Evolutionary conservation across 2,113 vertebrate genomes (phyloP), one percentile per base, ranked within the genome.

Genomic region (Varanus komodoensis): DNA sequence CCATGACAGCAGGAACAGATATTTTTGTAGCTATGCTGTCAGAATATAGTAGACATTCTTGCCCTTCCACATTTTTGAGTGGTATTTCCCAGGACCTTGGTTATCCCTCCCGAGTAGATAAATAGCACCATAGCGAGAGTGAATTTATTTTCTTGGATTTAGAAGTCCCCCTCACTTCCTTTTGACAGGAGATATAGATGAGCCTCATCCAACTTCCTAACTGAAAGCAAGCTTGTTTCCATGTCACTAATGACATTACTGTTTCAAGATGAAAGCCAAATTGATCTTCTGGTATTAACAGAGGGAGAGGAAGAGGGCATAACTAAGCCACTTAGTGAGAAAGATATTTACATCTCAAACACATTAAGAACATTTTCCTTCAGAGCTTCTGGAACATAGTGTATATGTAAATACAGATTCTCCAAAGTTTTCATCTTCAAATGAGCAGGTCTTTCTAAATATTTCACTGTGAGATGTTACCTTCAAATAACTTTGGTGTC

Each of bases 101-200:
- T 88, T 67, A 86, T 84, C 87, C 95, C 92, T 95, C 91, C 93
- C 95, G 92, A 94, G 92, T 91, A 96, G 89, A 96, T 97, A 97
- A 98, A 97, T 97, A 96, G 96, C 94, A 96, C 93, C 92, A 87
- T 90, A 89, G 90, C 95, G 93, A 96, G 97, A 97, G 93, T 87
- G 92, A 94, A 96, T 97, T 97, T 95, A 97, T 97, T 98, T 97
- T 84, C 93, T 90, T 89, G 90, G 80, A 95, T 96, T 95, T 95
- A 95, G 95, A 97, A 93, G 90, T 94, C 96, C 94, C 91, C 93
- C 92, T 95, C 95, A 64, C 97, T 96, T 82, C 48, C 89, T 91
- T 44, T 96, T 96, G 95, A 97, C 87, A 91, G 96, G 96, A 96
- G 96, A 97, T 95, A 97, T 92, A 94, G 95, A 95, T 97, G 95